A percentile compares a stretch with the other conserved stretches of the same genome.
phyloP scores from a whole-genome alignment of 2,797 vertebrate species.

The Petrocephalus sullivani region DNA sequence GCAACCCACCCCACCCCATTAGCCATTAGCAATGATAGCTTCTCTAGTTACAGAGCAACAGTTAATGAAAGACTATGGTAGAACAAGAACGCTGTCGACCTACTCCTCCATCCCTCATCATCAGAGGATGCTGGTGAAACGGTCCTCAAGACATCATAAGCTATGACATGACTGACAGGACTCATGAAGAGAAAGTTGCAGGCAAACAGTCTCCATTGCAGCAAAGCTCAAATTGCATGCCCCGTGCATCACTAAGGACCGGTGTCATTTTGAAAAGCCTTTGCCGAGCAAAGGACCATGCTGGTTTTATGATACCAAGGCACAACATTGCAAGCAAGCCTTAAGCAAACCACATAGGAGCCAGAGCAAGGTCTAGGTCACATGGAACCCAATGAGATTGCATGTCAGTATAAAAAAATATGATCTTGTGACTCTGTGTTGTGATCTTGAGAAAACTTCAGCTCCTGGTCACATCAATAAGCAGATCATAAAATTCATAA shows the following conservation, averaged over 20 bases:
- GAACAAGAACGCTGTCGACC: neutral
- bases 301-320: neutral
- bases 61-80: neutral
- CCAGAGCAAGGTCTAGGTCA: neutral
- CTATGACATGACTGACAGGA: neutral
- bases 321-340: neutral
- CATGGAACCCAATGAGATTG: neutral
- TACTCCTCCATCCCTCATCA: neutral
- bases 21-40: neutral
- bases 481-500: neutral
- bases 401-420: neutral
- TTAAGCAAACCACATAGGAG: neutral
- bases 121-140: neutral
- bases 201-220: too few relatives aligned
- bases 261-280: neutral
- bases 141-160: neutral
- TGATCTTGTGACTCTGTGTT: neutral
- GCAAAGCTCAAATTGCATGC: neutral
- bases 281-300: neutral
- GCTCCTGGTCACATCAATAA: neutral
- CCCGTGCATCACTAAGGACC: neutral
- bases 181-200: neutral
- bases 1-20: conserved; percentile 19
- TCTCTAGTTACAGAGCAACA: neutral
- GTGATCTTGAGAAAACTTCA: neutral